Percentiles rank a stretch among this genome's conserved stretches.
phyloP scores from a whole-genome alignment of 2,113 vertebrate genomes.

The Aplodontia rufa region DNA sequence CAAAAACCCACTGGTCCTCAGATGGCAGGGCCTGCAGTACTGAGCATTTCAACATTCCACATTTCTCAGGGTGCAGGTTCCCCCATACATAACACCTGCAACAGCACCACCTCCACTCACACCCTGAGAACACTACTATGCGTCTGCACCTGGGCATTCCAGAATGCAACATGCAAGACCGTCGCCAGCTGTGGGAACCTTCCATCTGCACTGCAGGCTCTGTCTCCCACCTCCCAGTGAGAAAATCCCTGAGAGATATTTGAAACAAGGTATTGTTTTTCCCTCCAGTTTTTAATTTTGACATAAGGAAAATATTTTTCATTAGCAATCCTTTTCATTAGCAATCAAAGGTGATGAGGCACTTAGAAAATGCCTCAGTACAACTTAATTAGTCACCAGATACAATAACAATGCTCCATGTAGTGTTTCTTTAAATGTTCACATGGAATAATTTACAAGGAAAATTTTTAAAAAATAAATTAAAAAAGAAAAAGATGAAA shows the following conservation, averaged over 20 bases:
- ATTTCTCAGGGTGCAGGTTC: not conserved
- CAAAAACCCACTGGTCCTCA: not conserved
- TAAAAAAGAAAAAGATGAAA: constrained; percentile 9
- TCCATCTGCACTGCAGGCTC: not conserved
- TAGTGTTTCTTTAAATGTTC: not conserved
- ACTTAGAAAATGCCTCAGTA: not conserved
- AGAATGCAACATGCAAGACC: not conserved
- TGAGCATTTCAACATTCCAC: not conserved
- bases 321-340: not conserved
- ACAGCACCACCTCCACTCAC: not conserved
- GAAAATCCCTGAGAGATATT: not conserved
- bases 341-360: not conserved
- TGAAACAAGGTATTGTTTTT: not conserved
- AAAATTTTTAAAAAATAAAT: not conserved
- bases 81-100: not conserved
- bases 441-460: not conserved
- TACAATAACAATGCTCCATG: not conserved
- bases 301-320: not conserved
- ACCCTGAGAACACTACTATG: not conserved
- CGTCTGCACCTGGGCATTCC: not conserved
- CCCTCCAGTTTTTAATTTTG: not conserved
- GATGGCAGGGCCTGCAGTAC: not conserved
- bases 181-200: not conserved
- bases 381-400: not conserved
- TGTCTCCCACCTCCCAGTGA: not conserved